A percentile compares a stretch with the other conserved stretches of the same genome.
Conservation (phyloP, 2,113 vertebrate species). For the Coptodon rendalli region DNA sequence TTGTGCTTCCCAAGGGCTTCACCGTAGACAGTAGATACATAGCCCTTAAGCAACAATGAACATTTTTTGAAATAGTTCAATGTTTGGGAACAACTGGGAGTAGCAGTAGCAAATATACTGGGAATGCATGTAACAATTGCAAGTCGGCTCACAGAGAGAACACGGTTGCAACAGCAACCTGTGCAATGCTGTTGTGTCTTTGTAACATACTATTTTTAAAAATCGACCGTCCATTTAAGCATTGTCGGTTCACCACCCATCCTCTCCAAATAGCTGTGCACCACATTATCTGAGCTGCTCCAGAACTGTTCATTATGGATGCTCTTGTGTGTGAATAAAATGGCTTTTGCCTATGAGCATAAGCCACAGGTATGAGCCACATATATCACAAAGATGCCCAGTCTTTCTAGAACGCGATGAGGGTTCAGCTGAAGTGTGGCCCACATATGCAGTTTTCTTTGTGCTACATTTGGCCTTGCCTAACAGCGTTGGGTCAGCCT, state of each 20-base stretch:
- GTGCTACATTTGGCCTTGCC: not conserved
- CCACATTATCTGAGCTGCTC: not conserved
- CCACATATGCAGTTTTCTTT: not conserved
- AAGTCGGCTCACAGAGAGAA: not conserved
- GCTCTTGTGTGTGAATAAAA: not conserved
- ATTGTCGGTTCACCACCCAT: not conserved
- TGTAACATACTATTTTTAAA: not conserved
- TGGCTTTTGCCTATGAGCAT: not conserved
- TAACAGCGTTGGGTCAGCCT: not conserved
- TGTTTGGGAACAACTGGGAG: not conserved
- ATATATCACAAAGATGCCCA: not conserved
- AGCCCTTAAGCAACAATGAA: not conserved
- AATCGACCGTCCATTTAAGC: not conserved
- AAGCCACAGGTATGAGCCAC: not conserved
- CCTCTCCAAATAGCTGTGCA: not conserved
- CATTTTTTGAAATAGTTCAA: not conserved
- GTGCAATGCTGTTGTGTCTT: not conserved
- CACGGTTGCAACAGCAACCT: not conserved
- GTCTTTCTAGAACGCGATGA: not conserved
- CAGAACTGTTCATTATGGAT: not conserved
- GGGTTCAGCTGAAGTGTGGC: not conserved
- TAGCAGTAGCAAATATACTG: not conserved
- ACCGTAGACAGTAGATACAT: not conserved
- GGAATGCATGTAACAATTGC: not conserved
- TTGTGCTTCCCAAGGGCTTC: not conserved